Percentiles rank a stretch among this genome's conserved stretches.
phyloP scores from a whole-genome alignment of 2,113 vertebrate genomes.

The Orientallactaga bullata region DNA sequence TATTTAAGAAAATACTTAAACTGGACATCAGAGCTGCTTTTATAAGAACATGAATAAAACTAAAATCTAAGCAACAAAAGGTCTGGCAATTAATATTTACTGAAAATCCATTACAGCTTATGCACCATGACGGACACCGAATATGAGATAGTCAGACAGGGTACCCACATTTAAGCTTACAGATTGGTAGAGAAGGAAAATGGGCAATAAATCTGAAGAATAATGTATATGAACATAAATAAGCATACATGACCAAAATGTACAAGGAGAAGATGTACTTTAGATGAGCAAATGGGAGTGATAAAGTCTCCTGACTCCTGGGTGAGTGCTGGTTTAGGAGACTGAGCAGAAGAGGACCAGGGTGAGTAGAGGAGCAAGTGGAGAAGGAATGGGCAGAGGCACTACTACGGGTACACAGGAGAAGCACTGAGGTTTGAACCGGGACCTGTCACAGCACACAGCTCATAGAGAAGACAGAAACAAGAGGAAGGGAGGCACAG shows the following conservation, averaged over 20 bases:
- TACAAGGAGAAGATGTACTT: not conserved
- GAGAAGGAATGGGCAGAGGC: not conserved
- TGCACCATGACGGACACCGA: not conserved
- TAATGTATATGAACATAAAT: not conserved
- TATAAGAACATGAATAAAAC: conserved; percentile 34
- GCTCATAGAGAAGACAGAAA: not conserved
- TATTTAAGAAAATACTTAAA: conserved; percentile 53
- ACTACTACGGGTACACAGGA: not conserved
- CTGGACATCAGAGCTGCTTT: conserved; percentile 28
- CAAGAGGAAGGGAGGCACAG: not conserved
- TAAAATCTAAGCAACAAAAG: conserved; percentile 51
- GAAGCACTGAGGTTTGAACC: not conserved
- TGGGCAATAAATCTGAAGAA: not conserved
- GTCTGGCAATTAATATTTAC: conserved; percentile 23
- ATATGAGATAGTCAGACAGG: not conserved
- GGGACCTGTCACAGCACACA: not conserved
- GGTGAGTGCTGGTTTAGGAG: not conserved
- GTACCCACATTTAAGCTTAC: not conserved
- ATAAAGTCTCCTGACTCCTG: not conserved
- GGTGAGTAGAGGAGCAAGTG: not conserved
- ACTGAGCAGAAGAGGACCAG: not conserved
- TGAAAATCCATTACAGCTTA: not conserved
- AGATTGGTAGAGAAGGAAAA: not conserved
- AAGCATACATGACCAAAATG: not conserved
- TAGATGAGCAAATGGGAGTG: not conserved